A percentile compares a stretch with the other conserved stretches of the same genome.
These are phyloP conservation scores for Hyles lineata DNA, from an alignment of 2,888 invertebrate species.

Conservation along the genomic window DNA sequence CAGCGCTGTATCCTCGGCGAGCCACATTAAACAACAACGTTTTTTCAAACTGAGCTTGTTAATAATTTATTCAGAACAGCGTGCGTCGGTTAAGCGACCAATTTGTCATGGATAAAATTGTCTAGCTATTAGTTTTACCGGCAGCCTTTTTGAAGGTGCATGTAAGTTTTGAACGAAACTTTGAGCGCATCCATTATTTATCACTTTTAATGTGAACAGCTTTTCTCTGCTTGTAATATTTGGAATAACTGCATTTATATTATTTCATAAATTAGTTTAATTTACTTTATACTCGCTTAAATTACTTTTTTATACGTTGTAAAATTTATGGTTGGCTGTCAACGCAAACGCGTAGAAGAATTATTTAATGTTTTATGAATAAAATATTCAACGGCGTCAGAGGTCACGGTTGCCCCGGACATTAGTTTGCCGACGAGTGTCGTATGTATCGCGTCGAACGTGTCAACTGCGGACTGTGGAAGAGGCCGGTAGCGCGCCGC, in stretches of 20 bases:
- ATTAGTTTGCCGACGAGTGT: background rate
- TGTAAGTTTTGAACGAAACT: constrained; percentile 21
- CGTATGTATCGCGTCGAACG: no score
- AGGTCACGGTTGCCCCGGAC: constrained; percentile 3
- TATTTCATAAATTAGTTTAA: constrained; percentile 17
- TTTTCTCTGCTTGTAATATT: constrained; percentile 1
- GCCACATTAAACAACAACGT: constrained; percentile 44
- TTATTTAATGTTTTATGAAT: constrained; percentile 22
- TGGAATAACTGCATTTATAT: constrained; percentile 11
- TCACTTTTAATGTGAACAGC: constrained; percentile 3
- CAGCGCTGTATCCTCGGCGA: constrained; percentile 29
- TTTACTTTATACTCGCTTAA: constrained; percentile 20
- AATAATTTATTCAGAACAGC: constrained; percentile 70
- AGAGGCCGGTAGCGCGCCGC: constrained; percentile 10
- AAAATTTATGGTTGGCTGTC: constrained; percentile 5
- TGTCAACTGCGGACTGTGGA: background rate
- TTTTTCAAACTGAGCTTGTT: constrained; percentile 56
- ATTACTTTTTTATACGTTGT: constrained; percentile 12
- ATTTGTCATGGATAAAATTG: constrained; percentile 73
- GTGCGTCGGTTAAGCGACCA: constrained; percentile 63
- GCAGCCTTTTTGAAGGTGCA: constrained; percentile 39
- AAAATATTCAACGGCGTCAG: constrained; percentile 14
- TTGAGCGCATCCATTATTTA: constrained; percentile 15
- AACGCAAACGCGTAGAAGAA: constrained; percentile 14
- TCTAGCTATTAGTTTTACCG: constrained; percentile 62